Percentiles rank a stretch among this genome's conserved stretches.
These are phyloP conservation scores for Coranthus polyacanthus DNA, from an alignment of 2,797 vertebrate genomes.

Conservation along the genomic window DNA sequence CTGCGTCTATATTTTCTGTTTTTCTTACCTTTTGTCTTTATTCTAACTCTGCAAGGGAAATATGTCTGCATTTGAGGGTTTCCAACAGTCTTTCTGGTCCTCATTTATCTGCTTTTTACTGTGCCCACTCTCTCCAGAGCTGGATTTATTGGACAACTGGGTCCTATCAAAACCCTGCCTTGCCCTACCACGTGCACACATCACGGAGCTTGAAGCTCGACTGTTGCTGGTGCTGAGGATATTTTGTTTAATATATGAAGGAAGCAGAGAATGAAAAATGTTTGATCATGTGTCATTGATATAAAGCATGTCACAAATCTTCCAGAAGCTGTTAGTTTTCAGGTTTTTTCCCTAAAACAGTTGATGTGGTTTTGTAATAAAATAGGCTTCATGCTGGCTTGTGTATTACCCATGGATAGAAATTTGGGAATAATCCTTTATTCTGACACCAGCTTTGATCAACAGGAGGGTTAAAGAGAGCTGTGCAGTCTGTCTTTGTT, in stretches of 20 bases:
- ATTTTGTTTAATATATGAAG: conserved; percentile 21
- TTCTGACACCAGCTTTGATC: too few species aligned
- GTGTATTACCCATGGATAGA: too few species aligned
- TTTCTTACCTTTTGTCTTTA: conserved; percentile 13
- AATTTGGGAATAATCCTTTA: too few species aligned
- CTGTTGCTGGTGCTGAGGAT: conserved; percentile 20
- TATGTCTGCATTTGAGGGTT: conserved; percentile 14
- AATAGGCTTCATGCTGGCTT: too few species aligned
- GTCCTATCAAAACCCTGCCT: conserved; percentile 49
- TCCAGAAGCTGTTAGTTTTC: too few species aligned
- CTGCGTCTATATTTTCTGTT: conserved; percentile 31
- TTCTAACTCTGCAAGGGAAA: conserved; percentile 14
- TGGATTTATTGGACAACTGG: conserved; percentile 62
- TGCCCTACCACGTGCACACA: conserved; percentile 35
- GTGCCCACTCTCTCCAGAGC: conserved; percentile 56
- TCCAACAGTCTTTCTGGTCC: conserved; percentile 49
- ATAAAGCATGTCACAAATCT: too few species aligned
- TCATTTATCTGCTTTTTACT: conserved; percentile 65
- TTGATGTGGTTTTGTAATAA: too few species aligned
- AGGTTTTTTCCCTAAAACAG: too few species aligned
- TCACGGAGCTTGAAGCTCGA: conserved; percentile 42
- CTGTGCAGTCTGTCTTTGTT: too few species aligned
- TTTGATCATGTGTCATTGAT: too few species aligned
- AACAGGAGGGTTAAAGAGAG: too few species aligned
- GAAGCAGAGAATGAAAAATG: background rate